A percentile compares a stretch with the other conserved stretches of the same genome.
phyloP scores from a whole-genome alignment of 37 sponge, comb jelly and placozoan species.

The Halisarca cf. caerulea region DNA sequence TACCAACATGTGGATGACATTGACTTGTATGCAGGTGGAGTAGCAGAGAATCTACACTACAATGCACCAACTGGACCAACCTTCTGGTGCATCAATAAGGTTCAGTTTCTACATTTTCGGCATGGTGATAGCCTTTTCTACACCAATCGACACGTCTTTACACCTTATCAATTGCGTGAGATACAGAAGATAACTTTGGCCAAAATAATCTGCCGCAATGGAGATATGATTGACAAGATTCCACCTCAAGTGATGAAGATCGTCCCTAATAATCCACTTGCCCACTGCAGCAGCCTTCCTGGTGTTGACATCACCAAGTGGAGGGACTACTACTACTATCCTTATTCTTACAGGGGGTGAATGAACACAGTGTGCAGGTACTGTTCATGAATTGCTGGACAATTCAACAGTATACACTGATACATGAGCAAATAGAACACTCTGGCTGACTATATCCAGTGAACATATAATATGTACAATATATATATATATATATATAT shows the following conservation, averaged over 20 bases:
- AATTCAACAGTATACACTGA: no score
- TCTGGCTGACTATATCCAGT: no score
- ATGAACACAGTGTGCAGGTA: no score
- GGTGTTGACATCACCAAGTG: conserved; percentile 47
- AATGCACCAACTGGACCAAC: conserved; percentile 80
- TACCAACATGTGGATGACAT: conserved; percentile 68
- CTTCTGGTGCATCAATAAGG: conserved; percentile 72
- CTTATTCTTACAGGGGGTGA: no score
- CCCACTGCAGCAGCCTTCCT: conserved; percentile 52
- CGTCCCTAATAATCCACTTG: background rate
- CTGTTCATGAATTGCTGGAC: no score
- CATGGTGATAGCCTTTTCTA: conserved; percentile 86
- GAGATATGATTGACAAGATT: conserved; percentile 68
- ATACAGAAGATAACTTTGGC: conserved; percentile 79
- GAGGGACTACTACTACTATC: no score
- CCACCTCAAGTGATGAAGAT: conserved; percentile 56
- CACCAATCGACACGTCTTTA: conserved; percentile 61
- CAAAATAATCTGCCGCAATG: conserved; percentile 82
- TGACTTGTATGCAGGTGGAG: conserved; percentile 85
- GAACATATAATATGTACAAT: no score
- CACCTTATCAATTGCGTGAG: conserved; percentile 46
- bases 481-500: no score
- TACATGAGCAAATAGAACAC: no score
- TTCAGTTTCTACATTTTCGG: conserved; percentile 54
- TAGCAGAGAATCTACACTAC: conserved; percentile 67